These are phyloP conservation scores for Phalera bucephala DNA, from an alignment of 2,888 invertebrate genomes.

Conservation along the genomic window DNA sequence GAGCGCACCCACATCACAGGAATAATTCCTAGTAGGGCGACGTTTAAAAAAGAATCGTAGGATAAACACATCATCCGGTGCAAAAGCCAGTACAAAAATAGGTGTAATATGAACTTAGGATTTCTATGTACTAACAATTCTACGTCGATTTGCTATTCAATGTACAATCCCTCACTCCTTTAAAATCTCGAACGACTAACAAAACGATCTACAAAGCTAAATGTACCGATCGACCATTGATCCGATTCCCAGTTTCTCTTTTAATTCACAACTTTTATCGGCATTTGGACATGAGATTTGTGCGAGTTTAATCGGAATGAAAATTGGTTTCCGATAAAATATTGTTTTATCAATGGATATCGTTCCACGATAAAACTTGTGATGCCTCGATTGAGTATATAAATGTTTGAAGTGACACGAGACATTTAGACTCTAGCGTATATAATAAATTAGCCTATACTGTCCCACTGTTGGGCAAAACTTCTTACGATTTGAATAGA, in stretches of 20 bases:
- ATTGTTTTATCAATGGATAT: too few species aligned
- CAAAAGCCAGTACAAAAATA: too few species aligned
- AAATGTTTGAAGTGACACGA: too few species aligned
- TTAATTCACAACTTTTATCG: background rate
- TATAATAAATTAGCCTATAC: too few species aligned
- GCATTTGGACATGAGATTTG: slow-evolving; percentile 7
- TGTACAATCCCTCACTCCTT: background rate
- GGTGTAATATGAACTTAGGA: too few species aligned
- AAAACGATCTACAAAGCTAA: background rate
- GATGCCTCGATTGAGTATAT: too few species aligned
- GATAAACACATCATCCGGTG: background rate
- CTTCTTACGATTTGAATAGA: too few species aligned
- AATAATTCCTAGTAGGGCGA: too few species aligned
- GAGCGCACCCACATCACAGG: too few species aligned
- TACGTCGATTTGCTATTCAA: background rate
- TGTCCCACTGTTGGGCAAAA: too few species aligned
- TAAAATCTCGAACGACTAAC: background rate
- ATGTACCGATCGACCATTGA: background rate
- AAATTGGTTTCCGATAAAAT: background rate
- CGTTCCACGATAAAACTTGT: too few species aligned
- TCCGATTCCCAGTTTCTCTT: background rate
- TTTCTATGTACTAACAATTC: background rate
- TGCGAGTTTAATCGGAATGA: background rate
- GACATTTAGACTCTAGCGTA: too few species aligned
- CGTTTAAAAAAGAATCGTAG: background rate